phyloP scores from a whole-genome alignment of 2,113 vertebrate genomes.

The Datnioides undecimradiatus region DNA sequence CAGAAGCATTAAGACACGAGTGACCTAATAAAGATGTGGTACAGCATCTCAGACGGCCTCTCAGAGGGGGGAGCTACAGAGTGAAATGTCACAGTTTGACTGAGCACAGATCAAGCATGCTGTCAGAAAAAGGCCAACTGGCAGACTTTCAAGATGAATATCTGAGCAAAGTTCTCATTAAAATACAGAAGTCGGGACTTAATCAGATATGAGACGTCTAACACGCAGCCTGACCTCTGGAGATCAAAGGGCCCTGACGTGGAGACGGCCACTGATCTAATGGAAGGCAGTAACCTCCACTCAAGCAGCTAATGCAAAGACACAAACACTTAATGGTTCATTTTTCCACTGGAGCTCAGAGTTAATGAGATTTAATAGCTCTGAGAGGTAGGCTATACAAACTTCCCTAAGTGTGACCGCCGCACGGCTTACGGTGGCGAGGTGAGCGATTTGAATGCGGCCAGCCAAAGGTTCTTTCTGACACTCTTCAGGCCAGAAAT shows the following conservation, averaged over 20 bases:
- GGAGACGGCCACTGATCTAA: not conserved
- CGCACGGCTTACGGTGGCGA: not conserved
- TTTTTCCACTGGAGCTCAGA: not conserved
- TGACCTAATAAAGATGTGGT: constrained; percentile 55
- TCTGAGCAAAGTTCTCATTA: constrained; percentile 70
- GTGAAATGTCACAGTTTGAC: constrained; percentile 74
- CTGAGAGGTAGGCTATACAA: not conserved
- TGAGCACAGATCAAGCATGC: constrained; percentile 66
- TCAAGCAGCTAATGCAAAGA: constrained; percentile 21
- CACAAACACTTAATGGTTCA: not conserved
- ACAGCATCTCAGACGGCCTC: constrained; percentile 45
- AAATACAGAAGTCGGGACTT: constrained; percentile 57
- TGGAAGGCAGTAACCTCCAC: not conserved
- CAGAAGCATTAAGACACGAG: constrained; percentile 27
- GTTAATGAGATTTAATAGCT: constrained; percentile 14
- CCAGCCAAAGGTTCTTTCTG: no score
- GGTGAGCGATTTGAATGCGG: constrained; percentile 8
- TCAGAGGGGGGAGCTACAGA: constrained; percentile 47
- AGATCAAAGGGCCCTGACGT: constrained; percentile 44
- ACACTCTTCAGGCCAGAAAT: not conserved
- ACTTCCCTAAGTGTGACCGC: not conserved
- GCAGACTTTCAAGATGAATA: constrained; percentile 67
- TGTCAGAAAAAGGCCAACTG: constrained; percentile 72
- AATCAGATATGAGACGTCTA: constrained; percentile 61
- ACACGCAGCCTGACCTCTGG: constrained; percentile 44